phyloP scores from a whole-genome alignment of 1,140 invertebrate genomes.

The Micrasema longulum region DNA sequence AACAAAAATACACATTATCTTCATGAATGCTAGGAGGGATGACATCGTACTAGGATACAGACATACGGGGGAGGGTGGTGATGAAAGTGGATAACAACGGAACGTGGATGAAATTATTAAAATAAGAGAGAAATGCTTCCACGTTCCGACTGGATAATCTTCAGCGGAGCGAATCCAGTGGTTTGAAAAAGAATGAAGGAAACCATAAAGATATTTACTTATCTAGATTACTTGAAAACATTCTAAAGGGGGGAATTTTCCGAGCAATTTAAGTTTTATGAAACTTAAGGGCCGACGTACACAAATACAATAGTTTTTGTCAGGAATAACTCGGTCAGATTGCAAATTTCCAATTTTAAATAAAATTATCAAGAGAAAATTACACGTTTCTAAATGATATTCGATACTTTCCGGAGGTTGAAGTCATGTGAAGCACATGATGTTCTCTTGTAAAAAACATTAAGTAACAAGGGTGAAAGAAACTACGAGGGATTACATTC shows the following conservation, averaged over 20 bases:
- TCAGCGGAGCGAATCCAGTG: slow-evolving; percentile 14
- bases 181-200: slow-evolving; percentile 14
- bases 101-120: slow-evolving; percentile 4
- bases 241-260: slow-evolving; percentile 26
- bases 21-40: too few species aligned
- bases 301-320: too few species aligned
- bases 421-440: too few species aligned
- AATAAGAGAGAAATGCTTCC: neutral
- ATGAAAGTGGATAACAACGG: neutral
- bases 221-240: slow-evolving; percentile 23
- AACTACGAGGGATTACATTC: neutral
- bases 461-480: neutral
- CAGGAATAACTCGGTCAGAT: too few species aligned
- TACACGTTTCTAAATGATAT: too few species aligned
- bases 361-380: too few species aligned
- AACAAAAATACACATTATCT: too few species aligned
- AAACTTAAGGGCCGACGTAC: too few species aligned
- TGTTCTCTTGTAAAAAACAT: too few species aligned
- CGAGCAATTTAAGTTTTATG: slow-evolving; percentile 9
- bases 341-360: too few species aligned
- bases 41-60: too few species aligned
- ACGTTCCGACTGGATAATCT: neutral
- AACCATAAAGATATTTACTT: slow-evolving; percentile 6
- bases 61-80: neutral
- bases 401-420: too few species aligned